Percentiles rank a stretch among this genome's conserved stretches.
Conservation (phyloP, 1,140 invertebrate species). For the Pinna nobilis region DNA sequence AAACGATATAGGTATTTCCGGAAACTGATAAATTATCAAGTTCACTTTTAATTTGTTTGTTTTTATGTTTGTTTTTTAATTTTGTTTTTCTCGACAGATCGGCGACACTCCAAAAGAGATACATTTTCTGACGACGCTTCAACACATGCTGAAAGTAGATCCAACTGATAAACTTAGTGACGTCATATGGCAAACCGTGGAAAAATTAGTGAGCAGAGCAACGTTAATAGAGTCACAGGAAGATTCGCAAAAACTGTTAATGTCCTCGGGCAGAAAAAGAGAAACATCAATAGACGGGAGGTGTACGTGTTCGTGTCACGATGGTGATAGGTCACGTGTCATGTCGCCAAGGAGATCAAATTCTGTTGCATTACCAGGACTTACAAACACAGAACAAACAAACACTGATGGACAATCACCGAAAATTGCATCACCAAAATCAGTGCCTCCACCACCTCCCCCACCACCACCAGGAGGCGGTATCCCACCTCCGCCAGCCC, state of each 20-base stretch:
- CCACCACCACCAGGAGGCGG: slow-evolving; percentile 75
- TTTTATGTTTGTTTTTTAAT: no score
- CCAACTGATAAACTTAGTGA: slow-evolving; percentile 80
- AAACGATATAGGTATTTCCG: no score
- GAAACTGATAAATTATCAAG: no score
- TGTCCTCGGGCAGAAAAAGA: slow-evolving; percentile 56
- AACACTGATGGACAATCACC: slow-evolving; percentile 36
- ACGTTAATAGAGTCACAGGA: slow-evolving; percentile 90
- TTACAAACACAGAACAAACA: slow-evolving; percentile 11
- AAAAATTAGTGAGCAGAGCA: slow-evolving; percentile 91
- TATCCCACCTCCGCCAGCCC: slow-evolving; percentile 63
- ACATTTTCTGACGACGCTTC: slow-evolving; percentile 92
- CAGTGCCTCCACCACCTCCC: slow-evolving; percentile 52
- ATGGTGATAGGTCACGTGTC: slow-evolving; percentile 40
- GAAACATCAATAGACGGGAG: slow-evolving; percentile 51
- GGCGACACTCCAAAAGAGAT: slow-evolving; percentile 94
- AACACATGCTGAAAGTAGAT: slow-evolving; percentile 93
- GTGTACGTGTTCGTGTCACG: slow-evolving; percentile 51
- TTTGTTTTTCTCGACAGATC: slow-evolving; percentile 79
- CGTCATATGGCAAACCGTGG: slow-evolving; percentile 81
- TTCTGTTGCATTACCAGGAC: slow-evolving; percentile 22
- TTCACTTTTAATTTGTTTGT: no score
- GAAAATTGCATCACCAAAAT: slow-evolving; percentile 28
- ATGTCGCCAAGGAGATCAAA: slow-evolving; percentile 71
- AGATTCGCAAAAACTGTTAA: slow-evolving; percentile 73